Evolutionary conservation across 2,113 vertebrate genomes (phyloP), one percentile per base, ranked within the genome.

Genomic region (Pycnonotus jocosus): DNA sequence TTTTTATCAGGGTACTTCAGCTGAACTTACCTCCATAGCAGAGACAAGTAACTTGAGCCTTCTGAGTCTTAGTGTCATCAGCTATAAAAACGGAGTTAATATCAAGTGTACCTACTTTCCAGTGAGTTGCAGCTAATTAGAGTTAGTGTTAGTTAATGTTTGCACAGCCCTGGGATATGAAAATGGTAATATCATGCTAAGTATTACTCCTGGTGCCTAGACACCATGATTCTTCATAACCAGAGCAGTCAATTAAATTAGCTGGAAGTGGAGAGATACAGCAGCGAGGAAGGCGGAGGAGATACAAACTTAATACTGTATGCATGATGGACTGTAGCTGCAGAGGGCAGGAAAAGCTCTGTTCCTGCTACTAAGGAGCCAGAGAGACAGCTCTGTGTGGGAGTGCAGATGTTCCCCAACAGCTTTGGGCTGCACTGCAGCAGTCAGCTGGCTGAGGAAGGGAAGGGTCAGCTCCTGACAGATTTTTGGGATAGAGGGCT

Each of bases 191-290:
- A 88, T 80, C 81, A 69, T 68, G 79, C 62, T 70, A 90, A 94
- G 76, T 86, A 82, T 93, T 93, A 92, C 58, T 88, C 79, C 68
- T 88, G 45, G 64, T 93, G 58, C 80, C 35, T 93, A 92, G 58
- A 73, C 68, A 90, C 27, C 23, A 56, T 81, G 91, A 81, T 88
- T 93, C 79, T 83, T 97, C 64, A 93, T 86, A 92, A 83, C 76
- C 56, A 73, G 64, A 90, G 60, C 82, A 92, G 82, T 92, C 76
- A 88, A 82, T 92, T 90, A 92, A 90, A 81, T 88, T 66, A 95
- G 54, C 37, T 88, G 68, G 30, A 83, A 86, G 82, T 25, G 9
- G 28, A 94, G 70, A 73, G 33, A 64, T 50, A 64, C 16, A 78
- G 72, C 47, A 93, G 53, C 2, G 11, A 93, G 57, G 65, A 89